Evolutionary conservation across 2,888 invertebrate species (phyloP).

Genomic region (Lithophane leautieri): DNA sequence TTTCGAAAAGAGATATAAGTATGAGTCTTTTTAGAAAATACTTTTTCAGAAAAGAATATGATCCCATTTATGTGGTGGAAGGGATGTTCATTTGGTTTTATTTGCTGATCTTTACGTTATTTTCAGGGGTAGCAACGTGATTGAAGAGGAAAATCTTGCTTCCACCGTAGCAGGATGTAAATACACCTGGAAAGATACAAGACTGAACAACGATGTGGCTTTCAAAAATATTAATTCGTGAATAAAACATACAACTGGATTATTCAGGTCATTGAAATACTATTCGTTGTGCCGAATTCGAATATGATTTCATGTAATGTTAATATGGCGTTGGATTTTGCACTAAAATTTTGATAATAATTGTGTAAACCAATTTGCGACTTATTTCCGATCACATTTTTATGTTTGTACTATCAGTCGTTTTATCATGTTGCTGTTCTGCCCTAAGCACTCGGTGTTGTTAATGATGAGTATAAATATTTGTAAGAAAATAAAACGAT

Average conservation of each 20-base stretch:
- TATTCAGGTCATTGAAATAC: constrained; percentile 7
- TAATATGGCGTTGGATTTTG: not conserved
- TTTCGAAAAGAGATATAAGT: not conserved
- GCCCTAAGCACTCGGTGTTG: not conserved
- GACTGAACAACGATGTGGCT: constrained; percentile 67
- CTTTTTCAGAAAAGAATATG: not conserved
- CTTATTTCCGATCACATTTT: not conserved
- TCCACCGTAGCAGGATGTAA: constrained; percentile 74
- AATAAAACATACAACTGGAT: constrained; percentile 36
- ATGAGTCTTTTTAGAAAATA: not conserved
- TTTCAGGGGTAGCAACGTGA: constrained; percentile 79
- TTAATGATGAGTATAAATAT: not conserved
- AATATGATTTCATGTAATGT: not conserved
- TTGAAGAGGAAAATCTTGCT: constrained; percentile 81
- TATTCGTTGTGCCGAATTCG: constrained; percentile 8
- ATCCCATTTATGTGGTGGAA: not conserved
- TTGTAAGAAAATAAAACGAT: constrained; percentile 52
- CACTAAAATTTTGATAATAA: not conserved
- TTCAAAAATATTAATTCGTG: constrained; percentile 81
- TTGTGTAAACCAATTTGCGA: not conserved
- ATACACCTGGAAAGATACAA: constrained; percentile 71
- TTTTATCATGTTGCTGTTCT: constrained; percentile 5
- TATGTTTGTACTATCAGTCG: constrained; percentile 8
- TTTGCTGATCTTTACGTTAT: not conserved
- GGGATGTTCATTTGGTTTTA: not conserved